Evolutionary conservation across 2,797 vertebrate species (phyloP).

Genomic region (Poecilia velifera): DNA sequence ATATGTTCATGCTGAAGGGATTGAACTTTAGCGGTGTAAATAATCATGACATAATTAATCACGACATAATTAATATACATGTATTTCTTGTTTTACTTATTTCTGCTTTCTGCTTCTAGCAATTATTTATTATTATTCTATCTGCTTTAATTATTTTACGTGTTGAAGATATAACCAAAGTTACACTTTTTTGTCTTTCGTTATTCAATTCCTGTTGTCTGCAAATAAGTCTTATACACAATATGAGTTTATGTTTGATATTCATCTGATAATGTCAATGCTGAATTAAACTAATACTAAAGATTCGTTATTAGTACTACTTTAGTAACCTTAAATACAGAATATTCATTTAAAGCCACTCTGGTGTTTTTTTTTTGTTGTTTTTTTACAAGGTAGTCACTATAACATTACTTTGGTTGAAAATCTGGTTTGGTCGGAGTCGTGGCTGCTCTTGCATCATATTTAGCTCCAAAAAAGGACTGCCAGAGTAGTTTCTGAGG

Average conservation of each 20-base stretch:
- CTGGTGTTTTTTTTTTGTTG: not conserved
- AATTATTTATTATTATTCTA: not conserved
- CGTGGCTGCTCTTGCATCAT: not conserved
- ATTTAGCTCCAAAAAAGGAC: not conserved
- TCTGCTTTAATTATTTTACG: not conserved
- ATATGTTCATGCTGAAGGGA: not conserved
- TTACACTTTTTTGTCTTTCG: not conserved
- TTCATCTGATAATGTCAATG: not conserved
- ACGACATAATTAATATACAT: not conserved
- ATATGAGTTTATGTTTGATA: not conserved
- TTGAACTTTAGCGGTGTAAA: not conserved
- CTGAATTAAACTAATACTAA: not conserved
- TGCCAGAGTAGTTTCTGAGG: not conserved
- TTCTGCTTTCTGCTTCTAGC: not conserved
- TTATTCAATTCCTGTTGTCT: not conserved
- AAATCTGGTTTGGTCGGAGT: not conserved
- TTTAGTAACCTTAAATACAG: not conserved
- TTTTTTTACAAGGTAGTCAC: not conserved
- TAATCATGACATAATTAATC: not conserved
- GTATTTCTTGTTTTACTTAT: not conserved
- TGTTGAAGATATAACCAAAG: not conserved
- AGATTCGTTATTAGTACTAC: not conserved
- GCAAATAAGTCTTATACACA: not conserved
- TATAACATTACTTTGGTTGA: not conserved
- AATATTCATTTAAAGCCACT: not conserved